Conservation (phyloP, 35 echinoderm and acorn worm species). For the Strongylocentrotus purpuratus region DNA sequence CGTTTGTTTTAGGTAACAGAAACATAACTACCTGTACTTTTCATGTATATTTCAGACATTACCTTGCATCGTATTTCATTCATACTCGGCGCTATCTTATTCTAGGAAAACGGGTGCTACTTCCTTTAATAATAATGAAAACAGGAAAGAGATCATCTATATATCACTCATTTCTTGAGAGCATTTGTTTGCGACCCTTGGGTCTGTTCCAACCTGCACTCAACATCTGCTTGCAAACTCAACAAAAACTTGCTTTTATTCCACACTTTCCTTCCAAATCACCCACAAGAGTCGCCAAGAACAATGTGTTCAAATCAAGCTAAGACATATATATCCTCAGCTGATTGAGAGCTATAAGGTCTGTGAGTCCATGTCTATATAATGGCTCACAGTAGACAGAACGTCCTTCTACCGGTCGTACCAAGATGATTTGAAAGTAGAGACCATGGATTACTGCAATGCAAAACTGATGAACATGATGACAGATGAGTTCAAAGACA, state of each 20-base stretch:
- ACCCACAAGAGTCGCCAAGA: not conserved
- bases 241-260: not conserved
- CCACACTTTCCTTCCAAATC: not conserved
- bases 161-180: not conserved
- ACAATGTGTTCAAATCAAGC: not conserved
- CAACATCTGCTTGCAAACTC: not conserved
- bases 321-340: not conserved
- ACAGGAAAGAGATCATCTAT: not conserved
- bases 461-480: constrained; percentile 2
- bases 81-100: too few relatives aligned
- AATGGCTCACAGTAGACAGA: not conserved
- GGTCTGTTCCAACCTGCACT: not conserved
- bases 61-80: too few relatives aligned
- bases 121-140: not conserved
- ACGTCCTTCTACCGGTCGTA: not conserved
- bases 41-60: too few relatives aligned
- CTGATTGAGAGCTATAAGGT: not conserved
- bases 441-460: not conserved
- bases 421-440: not conserved
- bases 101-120: too few relatives aligned
- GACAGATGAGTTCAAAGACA: not conserved
- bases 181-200: not conserved
- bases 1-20: too few relatives aligned
- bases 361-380: not conserved
- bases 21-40: too few relatives aligned